phyloP scores from a whole-genome alignment of 2,888 invertebrate species.

The Melanostoma scalare region DNA sequence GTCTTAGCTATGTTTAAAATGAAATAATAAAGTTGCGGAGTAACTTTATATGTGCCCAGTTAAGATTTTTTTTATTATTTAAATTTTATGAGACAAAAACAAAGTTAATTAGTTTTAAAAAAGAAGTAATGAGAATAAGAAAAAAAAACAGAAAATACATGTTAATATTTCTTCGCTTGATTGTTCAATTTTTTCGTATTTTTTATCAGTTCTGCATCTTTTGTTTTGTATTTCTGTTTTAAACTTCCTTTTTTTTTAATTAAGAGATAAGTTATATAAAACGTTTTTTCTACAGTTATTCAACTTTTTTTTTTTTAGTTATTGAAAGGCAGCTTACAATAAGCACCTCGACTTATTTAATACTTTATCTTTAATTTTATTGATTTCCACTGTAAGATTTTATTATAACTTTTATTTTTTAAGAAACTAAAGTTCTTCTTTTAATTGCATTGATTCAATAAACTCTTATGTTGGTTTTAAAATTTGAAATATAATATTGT shows the following conservation, averaged over 20 bases:
- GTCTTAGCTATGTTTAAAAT: conserved; percentile 45
- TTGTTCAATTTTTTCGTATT: conserved; percentile 17
- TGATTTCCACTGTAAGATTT: conserved; percentile 58
- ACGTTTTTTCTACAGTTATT: conserved; percentile 13
- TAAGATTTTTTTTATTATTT: conserved; percentile 60
- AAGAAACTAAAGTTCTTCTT: conserved; percentile 53
- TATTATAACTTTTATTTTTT: conserved; percentile 47
- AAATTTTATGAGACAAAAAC: conserved; percentile 48
- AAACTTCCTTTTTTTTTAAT: conserved; percentile 13
- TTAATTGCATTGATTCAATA: conserved; percentile 64
- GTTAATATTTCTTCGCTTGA: conserved; percentile 39
- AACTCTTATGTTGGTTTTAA: conserved; percentile 71
- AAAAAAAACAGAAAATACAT: conserved; percentile 33
- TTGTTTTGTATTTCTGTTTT: conserved; percentile 20
- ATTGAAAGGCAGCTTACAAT: conserved; percentile 59
- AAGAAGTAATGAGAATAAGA: conserved; percentile 40
- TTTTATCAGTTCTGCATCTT: conserved; percentile 11
- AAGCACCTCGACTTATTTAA: conserved; percentile 59
- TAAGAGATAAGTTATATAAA: conserved; percentile 15
- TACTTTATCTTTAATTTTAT: conserved; percentile 37
- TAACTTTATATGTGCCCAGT: conserved; percentile 66
- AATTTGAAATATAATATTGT: conserved; percentile 41
- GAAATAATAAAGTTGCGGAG: conserved; percentile 34
- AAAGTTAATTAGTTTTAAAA: conserved; percentile 71
- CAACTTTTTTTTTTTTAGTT: conserved; percentile 18